Base-by-base conservation (phyloP, 2,113 vertebrate genomes). In the Raja brachyura region DNA sequence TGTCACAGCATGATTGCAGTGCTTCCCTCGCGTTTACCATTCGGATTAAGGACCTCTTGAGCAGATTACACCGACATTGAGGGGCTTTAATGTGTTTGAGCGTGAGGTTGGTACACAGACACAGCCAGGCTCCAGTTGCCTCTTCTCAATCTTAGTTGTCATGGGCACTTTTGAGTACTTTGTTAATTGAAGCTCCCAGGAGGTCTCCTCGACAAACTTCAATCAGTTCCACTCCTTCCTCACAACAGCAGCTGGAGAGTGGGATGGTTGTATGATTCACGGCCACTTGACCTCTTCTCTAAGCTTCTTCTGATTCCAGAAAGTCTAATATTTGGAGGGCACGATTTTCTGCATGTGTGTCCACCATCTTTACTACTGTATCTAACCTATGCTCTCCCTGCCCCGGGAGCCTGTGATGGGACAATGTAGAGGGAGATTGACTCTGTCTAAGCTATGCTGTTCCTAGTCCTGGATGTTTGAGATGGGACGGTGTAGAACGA, bases 131-230 rank as follows among this genome's bases (percentile, higher is more conserved):
- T 88, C 28, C 83, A 88, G 59, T 61, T n/a, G 83, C 59, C 59
- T 88, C 59, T 88, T 63, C 83, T 31, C 83, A 31, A 56, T 63
- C 83, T 88, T 56, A 88, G 59, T 88, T 63, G 56, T 86, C 56
- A 81, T 5, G 61, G 56, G n/a, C 56, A n/a, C 28, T 61, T 56
- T 61, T 59, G 59, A 88, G 61, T 31, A 61, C 59, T 18, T 88
- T 88, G 61, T 48, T 83, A 83, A 83, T 59, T 83, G n/a, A 28
- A 88, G n/a, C 83, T 88, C 59, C 83, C 83, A 88, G 83, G 83
- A 88, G 83, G 59, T 31, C 59, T 85, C 48, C 10, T n/a, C 59
- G 4, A 63, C 56, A 63, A 88, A 66, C 83, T 31, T 63, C 56
- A 66, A 88, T 66, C 28, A 63, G n/a, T 88, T 88, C n/a, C 83